phyloP scores from a whole-genome alignment of 2,888 invertebrate species.

The Marasmarcha lunaedactyla region DNA sequence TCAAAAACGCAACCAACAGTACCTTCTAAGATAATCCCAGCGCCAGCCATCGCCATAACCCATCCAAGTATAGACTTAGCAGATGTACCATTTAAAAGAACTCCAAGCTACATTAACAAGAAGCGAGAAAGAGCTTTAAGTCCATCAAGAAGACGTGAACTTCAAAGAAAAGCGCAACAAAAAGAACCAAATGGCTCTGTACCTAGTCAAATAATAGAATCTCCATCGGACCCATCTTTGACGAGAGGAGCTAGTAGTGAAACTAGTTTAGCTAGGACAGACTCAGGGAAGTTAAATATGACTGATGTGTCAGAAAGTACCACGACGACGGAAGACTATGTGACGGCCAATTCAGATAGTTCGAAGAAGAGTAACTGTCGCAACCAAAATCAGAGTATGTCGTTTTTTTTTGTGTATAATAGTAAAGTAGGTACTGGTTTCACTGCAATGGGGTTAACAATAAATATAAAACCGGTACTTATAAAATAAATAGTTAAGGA shows the following conservation, averaged over 20 bases:
- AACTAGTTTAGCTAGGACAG: conserved; percentile 73
- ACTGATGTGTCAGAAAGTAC: conserved; percentile 90
- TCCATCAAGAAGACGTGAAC: conserved; percentile 61
- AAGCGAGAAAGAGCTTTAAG: conserved; percentile 63
- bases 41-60: conserved; percentile 72
- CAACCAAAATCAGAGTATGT: conserved; percentile 55
- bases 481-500: too few relatives aligned
- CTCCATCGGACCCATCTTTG: conserved; percentile 40
- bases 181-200: conserved; percentile 55
- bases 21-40: conserved; percentile 40
- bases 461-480: too few relatives aligned
- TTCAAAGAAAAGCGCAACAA: conserved; percentile 45
- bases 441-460: too few relatives aligned
- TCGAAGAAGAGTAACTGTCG: conserved; percentile 73
- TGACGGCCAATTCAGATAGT: conserved; percentile 85
- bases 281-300: conserved; percentile 79
- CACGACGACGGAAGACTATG: conserved; percentile 86
- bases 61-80: conserved; percentile 63
- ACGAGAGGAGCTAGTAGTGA: conserved; percentile 47
- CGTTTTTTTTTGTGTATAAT: conserved; percentile 2
- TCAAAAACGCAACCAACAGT: conserved; percentile 37
- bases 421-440: too few relatives aligned
- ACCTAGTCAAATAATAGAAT: conserved; percentile 46
- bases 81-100: conserved; percentile 59
- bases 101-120: conserved; percentile 61